Conservation (phyloP, 1,140 invertebrate genomes). For the Goniozus legneri region DNA sequence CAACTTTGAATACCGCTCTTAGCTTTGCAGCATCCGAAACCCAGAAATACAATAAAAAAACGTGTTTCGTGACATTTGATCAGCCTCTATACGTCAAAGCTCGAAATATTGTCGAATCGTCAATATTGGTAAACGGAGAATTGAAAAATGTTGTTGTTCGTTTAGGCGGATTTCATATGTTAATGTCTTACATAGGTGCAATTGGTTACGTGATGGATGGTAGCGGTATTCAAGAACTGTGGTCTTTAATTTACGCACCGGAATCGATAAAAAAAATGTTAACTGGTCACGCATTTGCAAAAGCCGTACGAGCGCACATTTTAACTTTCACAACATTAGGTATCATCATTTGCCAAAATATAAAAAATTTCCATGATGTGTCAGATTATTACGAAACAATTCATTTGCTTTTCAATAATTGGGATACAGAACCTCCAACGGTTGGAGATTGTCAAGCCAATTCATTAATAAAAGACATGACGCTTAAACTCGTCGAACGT, state of each 20-base stretch:
- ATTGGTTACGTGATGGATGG: neutral
- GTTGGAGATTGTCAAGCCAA: too few species aligned
- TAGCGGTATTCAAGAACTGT: neutral
- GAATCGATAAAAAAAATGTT: neutral
- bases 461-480: too few species aligned
- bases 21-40: slow-evolving; percentile 24
- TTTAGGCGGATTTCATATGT: neutral
- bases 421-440: too few species aligned
- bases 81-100: slow-evolving; percentile 18
- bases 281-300: neutral
- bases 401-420: neutral
- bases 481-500: neutral
- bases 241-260: neutral
- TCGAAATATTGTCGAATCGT: slow-evolving; percentile 17
- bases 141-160: slow-evolving; percentile 32
- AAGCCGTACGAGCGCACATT: neutral
- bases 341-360: neutral
- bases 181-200: neutral
- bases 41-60: slow-evolving; percentile 29
- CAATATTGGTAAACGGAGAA: slow-evolving; percentile 15
- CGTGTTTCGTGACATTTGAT: slow-evolving; percentile 33
- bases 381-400: neutral
- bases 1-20: slow-evolving; percentile 31
- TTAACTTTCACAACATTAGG: too few species aligned
- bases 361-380: neutral